Evolutionary conservation across 2,888 invertebrate genomes (phyloP).

Genomic region (Drosophila atripex): DNA sequence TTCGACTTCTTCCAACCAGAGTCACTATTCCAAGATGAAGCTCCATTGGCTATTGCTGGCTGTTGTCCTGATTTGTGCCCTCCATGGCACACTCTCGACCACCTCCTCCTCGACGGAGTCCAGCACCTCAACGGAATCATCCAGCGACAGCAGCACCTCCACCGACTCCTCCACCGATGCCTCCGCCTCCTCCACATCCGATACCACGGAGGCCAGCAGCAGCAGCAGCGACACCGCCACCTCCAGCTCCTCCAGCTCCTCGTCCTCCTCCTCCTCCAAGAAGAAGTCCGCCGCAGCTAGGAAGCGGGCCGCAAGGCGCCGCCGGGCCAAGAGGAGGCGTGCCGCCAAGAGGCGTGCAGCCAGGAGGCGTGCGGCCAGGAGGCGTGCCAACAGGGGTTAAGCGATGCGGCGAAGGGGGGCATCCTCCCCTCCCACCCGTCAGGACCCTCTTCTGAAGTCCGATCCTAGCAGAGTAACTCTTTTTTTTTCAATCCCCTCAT

Average conservation of each 20-base stretch:
- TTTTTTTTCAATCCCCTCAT: constrained; percentile 1
- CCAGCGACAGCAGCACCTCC: not conserved
- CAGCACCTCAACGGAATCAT: constrained; percentile 4
- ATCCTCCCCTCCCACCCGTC: not conserved
- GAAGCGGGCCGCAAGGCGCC: constrained; percentile 1
- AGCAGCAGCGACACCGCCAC: not conserved
- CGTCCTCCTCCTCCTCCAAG: not conserved
- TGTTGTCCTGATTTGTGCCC: constrained; percentile 18
- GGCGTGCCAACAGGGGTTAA: constrained; percentile 22
- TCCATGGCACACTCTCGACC: not conserved
- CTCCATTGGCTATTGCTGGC: constrained; percentile 38
- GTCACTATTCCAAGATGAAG: constrained; percentile 20
- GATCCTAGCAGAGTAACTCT: not conserved
- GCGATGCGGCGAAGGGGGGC: not conserved
- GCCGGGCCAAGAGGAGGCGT: not conserved
- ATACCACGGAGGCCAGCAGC: constrained; percentile 2
- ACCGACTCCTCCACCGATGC: not conserved
- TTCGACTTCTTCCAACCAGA: not conserved
- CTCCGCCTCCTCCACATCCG: not conserved
- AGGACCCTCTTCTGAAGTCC: not conserved
- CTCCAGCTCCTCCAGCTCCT: not conserved
- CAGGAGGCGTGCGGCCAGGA: not conserved
- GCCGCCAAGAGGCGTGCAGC: constrained; percentile 10
- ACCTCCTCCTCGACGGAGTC: not conserved
- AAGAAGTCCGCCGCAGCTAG: constrained; percentile 20